Evolutionary conservation across 92 coral and sea anemone species (phyloP).

Genomic region (Porites divaricata): DNA sequence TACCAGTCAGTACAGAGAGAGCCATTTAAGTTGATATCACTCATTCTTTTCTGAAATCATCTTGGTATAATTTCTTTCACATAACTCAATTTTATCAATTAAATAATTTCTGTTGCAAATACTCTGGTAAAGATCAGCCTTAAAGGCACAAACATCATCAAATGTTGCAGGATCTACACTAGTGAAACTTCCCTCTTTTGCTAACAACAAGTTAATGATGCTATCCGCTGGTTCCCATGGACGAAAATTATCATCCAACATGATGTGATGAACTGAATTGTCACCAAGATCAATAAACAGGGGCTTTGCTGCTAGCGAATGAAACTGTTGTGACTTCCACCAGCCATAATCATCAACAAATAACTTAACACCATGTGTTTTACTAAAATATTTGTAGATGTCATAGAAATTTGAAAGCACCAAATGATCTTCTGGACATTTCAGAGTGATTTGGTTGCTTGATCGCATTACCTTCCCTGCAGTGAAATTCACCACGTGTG

Average conservation of each 20-base stretch:
- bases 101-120: slow-evolving; percentile 76
- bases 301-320: slow-evolving; percentile 73
- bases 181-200: slow-evolving; percentile 42
- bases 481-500: slow-evolving; percentile 28
- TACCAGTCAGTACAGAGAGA: no score
- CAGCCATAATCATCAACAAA: slow-evolving; percentile 68
- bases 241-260: slow-evolving; percentile 89
- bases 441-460: slow-evolving; percentile 41
- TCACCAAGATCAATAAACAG: slow-evolving; percentile 67
- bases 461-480: slow-evolving; percentile 61
- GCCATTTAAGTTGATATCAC: not conserved
- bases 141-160: slow-evolving; percentile 71
- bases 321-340: slow-evolving; percentile 69
- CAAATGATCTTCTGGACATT: slow-evolving; percentile 30
- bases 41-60: slow-evolving; percentile 18
- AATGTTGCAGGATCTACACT: slow-evolving; percentile 60
- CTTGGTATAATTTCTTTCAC: slow-evolving; percentile 64
- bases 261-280: slow-evolving; percentile 70
- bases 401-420: slow-evolving; percentile 17
- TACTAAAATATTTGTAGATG: slow-evolving; percentile 60
- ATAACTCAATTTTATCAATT: slow-evolving; percentile 66
- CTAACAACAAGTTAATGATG: slow-evolving; percentile 62
- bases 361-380: slow-evolving; percentile 66
- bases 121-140: slow-evolving; percentile 77
- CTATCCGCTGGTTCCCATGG: slow-evolving; percentile 79